These are phyloP conservation scores for Bombylius major DNA, from an alignment of 2,888 invertebrate species.

Conservation along the genomic window DNA sequence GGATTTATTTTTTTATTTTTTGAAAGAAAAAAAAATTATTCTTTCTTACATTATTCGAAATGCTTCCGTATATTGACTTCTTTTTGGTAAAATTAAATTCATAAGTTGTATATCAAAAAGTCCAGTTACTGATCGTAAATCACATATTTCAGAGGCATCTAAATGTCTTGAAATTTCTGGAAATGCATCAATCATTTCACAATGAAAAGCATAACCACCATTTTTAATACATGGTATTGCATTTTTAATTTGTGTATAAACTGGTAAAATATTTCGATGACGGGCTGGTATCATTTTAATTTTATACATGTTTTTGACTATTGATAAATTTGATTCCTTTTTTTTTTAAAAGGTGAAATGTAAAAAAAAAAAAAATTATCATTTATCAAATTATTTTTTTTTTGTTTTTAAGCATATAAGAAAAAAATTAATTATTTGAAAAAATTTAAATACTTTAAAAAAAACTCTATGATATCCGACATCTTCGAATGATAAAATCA, in stretches of 20 bases:
- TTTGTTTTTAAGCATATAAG: too few species aligned
- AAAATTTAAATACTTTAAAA: conserved; percentile 21
- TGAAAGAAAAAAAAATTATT: too few species aligned
- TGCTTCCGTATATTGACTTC: conserved; percentile 32
- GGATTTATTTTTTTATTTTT: too few species aligned
- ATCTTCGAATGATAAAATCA: conserved; percentile 31
- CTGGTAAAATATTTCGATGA: conserved; percentile 19
- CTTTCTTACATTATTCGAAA: conserved; percentile 28
- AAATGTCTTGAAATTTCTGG: conserved; percentile 33
- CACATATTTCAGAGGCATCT: conserved; percentile 37
- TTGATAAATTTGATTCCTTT: conserved; percentile 22
- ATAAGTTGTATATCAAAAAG: conserved; percentile 26
- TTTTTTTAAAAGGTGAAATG: background rate
- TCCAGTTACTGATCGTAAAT: conserved; percentile 30
- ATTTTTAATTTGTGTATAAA: conserved; percentile 24
- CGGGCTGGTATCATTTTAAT: conserved; percentile 24
- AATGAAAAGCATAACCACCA: conserved; percentile 40
- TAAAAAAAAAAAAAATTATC: too few species aligned
- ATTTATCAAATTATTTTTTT: too few species aligned
- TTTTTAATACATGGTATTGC: conserved; percentile 35
- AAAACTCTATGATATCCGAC: conserved; percentile 32
- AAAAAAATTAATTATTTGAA: too few species aligned
- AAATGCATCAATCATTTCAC: conserved; percentile 38
- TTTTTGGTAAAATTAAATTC: conserved; percentile 34
- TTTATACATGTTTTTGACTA: conserved; percentile 20